Percentiles rank a stretch among this genome's conserved stretches.
Evolutionary conservation across 2,888 invertebrate genomes (phyloP).

Genomic region (Plemyria rubiginata): DNA sequence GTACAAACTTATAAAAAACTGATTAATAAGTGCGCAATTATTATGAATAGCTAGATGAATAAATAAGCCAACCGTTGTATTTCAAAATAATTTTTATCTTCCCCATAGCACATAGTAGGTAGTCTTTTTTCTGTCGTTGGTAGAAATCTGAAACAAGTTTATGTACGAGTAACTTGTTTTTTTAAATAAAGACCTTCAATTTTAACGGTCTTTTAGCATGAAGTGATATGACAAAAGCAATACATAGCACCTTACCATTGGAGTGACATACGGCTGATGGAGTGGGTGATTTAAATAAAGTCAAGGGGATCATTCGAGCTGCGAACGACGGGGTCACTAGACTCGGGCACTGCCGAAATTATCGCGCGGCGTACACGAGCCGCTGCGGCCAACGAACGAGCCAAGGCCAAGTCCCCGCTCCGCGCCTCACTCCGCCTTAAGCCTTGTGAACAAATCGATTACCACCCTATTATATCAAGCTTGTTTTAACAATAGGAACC

Average conservation of each 20-base stretch:
- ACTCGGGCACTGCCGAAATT: conserved; percentile 80
- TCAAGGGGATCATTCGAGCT: conserved; percentile 81
- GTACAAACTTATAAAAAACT: no score
- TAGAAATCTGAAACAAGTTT: background rate
- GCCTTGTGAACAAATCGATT: conserved; percentile 45
- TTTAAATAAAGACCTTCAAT: background rate
- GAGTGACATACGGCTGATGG: conserved; percentile 52
- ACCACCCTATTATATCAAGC: conserved; percentile 37
- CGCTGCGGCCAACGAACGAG: conserved; percentile 74
- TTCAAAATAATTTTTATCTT: background rate
- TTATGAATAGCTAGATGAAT: no score
- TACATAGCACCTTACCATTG: conserved; percentile 35
- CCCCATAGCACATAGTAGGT: background rate
- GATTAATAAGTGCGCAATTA: no score
- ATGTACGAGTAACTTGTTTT: background rate
- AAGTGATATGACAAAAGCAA: conserved; percentile 16
- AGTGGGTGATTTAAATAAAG: conserved; percentile 78
- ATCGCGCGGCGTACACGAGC: conserved; percentile 77
- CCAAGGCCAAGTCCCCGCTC: conserved; percentile 69
- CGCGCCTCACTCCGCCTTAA: conserved; percentile 42
- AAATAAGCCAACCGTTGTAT: no score
- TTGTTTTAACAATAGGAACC: conserved; percentile 25
- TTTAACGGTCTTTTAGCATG: conserved; percentile 15
- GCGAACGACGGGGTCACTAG: conserved; percentile 82
- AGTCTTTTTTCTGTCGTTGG: background rate